A percentile compares a stretch with the other conserved stretches of the same genome.
Evolutionary conservation across 2,113 vertebrate species (phyloP).

Genomic region (Probosciger aterrimus): DNA sequence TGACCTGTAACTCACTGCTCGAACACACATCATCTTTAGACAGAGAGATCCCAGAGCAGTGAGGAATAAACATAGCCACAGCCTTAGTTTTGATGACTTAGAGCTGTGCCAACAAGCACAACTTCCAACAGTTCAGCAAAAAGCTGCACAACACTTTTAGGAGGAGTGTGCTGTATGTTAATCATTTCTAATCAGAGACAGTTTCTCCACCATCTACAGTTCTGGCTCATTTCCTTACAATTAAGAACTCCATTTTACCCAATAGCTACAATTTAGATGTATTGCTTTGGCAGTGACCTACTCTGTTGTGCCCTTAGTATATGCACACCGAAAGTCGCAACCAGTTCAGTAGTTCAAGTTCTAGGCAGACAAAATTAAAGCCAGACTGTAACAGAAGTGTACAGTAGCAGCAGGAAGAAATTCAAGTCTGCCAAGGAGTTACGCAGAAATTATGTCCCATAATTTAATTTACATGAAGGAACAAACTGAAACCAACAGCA

Average conservation of each 20-base stretch:
- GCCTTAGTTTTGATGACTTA: not conserved
- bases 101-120: not conserved
- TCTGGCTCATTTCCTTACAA: slow-evolving; percentile 49
- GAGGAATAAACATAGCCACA: not conserved
- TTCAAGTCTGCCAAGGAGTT: not conserved
- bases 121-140: slow-evolving; percentile 3
- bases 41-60: not conserved
- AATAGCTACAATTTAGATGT: slow-evolving; percentile 10
- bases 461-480: not conserved
- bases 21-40: not conserved
- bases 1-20: not conserved
- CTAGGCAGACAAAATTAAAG: slow-evolving; percentile 23
- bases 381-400: not conserved
- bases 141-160: not conserved
- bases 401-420: not conserved
- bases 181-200: slow-evolving; percentile 30
- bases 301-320: not conserved
- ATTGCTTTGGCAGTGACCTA: slow-evolving; percentile 3
- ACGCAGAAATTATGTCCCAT: not conserved
- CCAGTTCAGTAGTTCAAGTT: not conserved
- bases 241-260: slow-evolving; percentile 9
- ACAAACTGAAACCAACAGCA: not conserved
- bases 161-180: not conserved
- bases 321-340: accelerated
- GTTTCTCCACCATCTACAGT: slow-evolving; percentile 16